Conservation (phyloP, 2,797 vertebrate genomes). For the Xiphophorus birchmanni region DNA sequence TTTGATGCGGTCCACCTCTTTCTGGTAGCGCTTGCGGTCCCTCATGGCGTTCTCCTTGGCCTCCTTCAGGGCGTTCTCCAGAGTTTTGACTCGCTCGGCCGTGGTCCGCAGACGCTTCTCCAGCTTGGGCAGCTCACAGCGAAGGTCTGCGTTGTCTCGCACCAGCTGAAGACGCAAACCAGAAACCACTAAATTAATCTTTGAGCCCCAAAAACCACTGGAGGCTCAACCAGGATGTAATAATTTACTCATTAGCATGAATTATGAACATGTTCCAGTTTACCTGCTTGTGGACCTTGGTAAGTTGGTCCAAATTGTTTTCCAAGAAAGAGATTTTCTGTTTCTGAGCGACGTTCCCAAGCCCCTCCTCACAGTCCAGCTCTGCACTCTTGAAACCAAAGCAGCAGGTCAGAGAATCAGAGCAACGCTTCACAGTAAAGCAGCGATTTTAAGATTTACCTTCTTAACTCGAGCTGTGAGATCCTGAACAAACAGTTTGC, state of each 20-base stretch:
- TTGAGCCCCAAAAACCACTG: background rate
- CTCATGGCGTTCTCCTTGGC: slow-evolving; percentile 91
- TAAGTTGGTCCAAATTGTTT: slow-evolving; percentile 96
- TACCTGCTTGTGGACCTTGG: slow-evolving; percentile 93
- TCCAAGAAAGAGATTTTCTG: slow-evolving; percentile 96
- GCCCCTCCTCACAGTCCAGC: slow-evolving; percentile 89
- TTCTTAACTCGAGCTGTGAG: slow-evolving; percentile 91
- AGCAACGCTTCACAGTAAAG: background rate
- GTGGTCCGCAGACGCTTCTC: slow-evolving; percentile 92
- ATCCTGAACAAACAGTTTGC: slow-evolving; percentile 91
- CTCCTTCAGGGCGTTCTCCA: slow-evolving; percentile 92
- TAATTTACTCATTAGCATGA: background rate
- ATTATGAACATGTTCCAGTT: background rate
- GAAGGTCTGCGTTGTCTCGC: slow-evolving; percentile 93
- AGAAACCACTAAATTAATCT: background rate
- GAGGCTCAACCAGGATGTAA: background rate
- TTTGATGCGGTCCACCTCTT: slow-evolving; percentile 95
- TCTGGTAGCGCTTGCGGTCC: slow-evolving; percentile 94
- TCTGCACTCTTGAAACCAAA: slow-evolving; percentile 84
- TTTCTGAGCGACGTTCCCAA: slow-evolving; percentile 89
- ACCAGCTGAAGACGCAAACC: slow-evolving; percentile 71
- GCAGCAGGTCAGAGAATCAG: background rate
- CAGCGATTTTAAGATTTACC: slow-evolving; percentile 66
- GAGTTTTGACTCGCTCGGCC: slow-evolving; percentile 89
- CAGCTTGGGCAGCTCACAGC: slow-evolving; percentile 93